Percentiles rank a stretch among this genome's conserved stretches.
phyloP scores from a whole-genome alignment of 2,113 vertebrate genomes.

The Gavialis gangeticus region DNA sequence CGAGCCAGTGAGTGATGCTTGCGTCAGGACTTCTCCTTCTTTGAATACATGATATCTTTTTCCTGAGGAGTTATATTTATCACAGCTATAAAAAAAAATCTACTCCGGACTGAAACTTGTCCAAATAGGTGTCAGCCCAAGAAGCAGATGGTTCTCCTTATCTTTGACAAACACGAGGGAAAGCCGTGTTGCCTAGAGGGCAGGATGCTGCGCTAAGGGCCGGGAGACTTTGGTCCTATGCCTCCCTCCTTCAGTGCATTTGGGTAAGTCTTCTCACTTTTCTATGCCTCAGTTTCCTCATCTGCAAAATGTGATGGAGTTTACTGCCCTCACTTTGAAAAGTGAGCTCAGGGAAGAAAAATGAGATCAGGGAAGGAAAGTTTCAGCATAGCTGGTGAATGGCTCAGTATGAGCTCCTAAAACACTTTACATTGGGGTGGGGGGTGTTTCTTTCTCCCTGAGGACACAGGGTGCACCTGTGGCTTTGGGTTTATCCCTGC shows the following conservation, averaged over 20 bases:
- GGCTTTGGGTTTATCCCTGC: neutral
- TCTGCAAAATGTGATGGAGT: neutral
- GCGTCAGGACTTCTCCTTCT: constrained; percentile 19
- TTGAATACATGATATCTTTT: neutral
- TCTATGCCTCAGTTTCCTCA: neutral
- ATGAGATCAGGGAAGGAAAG: rapidly evolving
- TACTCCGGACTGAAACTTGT: constrained; percentile 13
- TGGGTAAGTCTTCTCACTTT: neutral
- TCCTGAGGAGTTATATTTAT: constrained; percentile 24
- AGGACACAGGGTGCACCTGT: neutral
- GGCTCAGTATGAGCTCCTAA: neutral
- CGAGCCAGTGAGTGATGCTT: constrained; percentile 23
- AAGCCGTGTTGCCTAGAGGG: neutral
- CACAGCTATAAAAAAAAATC: constrained; percentile 6
- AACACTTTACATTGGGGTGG: neutral
- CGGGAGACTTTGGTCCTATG: neutral
- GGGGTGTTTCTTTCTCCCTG: neutral
- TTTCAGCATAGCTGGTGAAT: rapidly evolving
- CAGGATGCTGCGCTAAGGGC: neutral
- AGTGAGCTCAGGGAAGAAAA: neutral
- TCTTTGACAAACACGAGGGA: constrained; percentile 24
- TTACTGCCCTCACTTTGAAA: neutral
- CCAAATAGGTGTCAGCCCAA: constrained; percentile 39
- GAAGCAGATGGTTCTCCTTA: constrained; percentile 32
- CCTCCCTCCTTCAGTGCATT: neutral